Conservation (phyloP, 2,888 invertebrate species). For the Drosophila fulvimacula region DNA sequence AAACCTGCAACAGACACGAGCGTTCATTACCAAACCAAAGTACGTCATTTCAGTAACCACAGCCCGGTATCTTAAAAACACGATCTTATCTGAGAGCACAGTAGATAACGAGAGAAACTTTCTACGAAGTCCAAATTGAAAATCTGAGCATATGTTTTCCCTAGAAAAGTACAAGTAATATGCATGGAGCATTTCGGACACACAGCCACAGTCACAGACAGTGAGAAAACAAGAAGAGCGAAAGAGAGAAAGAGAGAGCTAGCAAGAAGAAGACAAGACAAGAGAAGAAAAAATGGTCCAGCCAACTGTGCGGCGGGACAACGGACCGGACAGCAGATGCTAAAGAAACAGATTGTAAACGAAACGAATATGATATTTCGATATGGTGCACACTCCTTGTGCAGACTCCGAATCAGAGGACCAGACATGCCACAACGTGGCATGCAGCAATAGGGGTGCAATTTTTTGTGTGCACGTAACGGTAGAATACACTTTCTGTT, state of each 20-base stretch:
- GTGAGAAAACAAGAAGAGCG: slow-evolving; percentile 21
- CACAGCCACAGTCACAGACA: slow-evolving; percentile 28
- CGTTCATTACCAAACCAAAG: slow-evolving; percentile 4
- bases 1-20: slow-evolving; percentile 3
- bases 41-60: slow-evolving; percentile 17
- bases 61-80: slow-evolving; percentile 28
- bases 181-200: slow-evolving; percentile 39
- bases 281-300: slow-evolving; percentile 28
- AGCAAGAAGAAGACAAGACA: slow-evolving; percentile 6
- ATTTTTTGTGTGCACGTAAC: slow-evolving; percentile 77
- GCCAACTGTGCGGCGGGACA: slow-evolving; percentile 54
- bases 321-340: slow-evolving; percentile 69
- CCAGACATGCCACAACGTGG: slow-evolving; percentile 26
- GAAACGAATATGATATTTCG: slow-evolving; percentile 81
- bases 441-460: slow-evolving; percentile 76
- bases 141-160: slow-evolving; percentile 75
- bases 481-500: slow-evolving; percentile 66
- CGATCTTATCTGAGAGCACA: slow-evolving; percentile 39
- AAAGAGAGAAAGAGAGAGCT: neutral
- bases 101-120: slow-evolving; percentile 49
- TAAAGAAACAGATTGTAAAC: slow-evolving; percentile 78
- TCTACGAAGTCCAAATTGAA: slow-evolving; percentile 41
- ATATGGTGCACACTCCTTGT: slow-evolving; percentile 73
- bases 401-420: slow-evolving; percentile 40
- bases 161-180: slow-evolving; percentile 57